A percentile compares a stretch with the other conserved stretches of the same genome.
Evolutionary conservation across 2,113 vertebrate species (phyloP).

Genomic region (Gallinago media): DNA sequence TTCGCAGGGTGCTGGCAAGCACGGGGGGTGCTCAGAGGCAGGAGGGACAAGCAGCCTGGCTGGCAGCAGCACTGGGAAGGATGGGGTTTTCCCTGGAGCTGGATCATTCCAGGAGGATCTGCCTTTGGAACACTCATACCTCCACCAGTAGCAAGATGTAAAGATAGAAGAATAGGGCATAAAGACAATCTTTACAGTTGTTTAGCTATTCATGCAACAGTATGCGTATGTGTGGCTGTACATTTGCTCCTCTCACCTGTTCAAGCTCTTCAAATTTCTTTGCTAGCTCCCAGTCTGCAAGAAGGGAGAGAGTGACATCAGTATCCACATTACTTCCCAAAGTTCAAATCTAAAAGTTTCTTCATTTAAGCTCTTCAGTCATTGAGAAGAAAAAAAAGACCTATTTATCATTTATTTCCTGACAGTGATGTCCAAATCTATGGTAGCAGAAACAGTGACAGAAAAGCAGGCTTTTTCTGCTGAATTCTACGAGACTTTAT

Average conservation of each 20-base stretch:
- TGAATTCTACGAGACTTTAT: background rate
- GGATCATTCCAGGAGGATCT: background rate
- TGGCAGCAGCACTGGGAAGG: background rate
- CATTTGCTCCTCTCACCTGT: slow-evolving; percentile 52
- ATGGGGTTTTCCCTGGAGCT: background rate
- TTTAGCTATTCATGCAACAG: background rate
- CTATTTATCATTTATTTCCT: background rate
- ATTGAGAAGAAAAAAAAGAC: background rate
- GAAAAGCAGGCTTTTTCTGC: background rate
- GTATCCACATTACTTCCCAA: background rate
- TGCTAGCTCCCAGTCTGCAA: slow-evolving; percentile 67
- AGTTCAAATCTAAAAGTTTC: background rate
- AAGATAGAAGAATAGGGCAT: background rate
- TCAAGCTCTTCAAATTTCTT: slow-evolving; percentile 70
- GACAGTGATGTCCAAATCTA: background rate
- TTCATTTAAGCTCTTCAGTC: background rate
- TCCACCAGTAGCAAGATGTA: background rate
- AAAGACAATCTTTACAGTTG: background rate
- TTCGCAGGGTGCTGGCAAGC: background rate
- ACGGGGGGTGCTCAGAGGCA: background rate
- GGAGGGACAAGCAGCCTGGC: background rate
- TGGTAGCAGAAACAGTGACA: background rate
- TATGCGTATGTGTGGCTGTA: background rate
- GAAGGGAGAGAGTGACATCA: background rate
- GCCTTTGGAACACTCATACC: background rate